Evolutionary conservation across 1,140 invertebrate genomes (phyloP), one percentile per base, ranked within the genome.

Genomic region (Ceratina japonica): DNA sequence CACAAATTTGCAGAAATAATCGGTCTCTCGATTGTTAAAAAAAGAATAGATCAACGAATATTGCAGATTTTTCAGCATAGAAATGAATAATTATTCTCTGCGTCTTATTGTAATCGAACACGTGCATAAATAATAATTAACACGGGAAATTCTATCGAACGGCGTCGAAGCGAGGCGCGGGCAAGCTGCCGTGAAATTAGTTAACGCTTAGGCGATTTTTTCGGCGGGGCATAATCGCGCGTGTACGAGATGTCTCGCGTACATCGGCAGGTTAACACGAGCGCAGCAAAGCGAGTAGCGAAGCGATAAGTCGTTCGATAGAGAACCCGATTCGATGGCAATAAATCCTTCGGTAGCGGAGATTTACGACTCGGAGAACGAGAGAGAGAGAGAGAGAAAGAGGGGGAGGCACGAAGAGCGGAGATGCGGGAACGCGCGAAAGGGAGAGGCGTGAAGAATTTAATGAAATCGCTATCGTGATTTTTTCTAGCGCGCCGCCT

Each of bases 271-370:
- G 58, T 84, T 44, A 44, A 44, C 37, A 82, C n/a, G 61, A 62
- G 73, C 56, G 49, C 63, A 56, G 58, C 71, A 71, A 79, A 59
- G 58, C 77, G 73, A 72, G 58, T 74, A 70, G 83, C 70, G 83
- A 62, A 80, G 83, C 84, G 86, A 87, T 84, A 89, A 89, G 86
- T 87, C 70, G 76, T 62, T 52, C 24, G 86, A 89, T 84, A 79
- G 84, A 84, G 88, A 88, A 83, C 66, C 75, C 80, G 83, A 87
- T 89, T 88, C 86, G 69, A 83, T 63, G 86, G 80, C 82, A 83
- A 80, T 91, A 86, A 89, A 89, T 90, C 89, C 85, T 72, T 63
- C 84, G 78, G 83, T 89, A 84, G 88, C 84, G 79, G 37, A 85
- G 89, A 91, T 89, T 90, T 89, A 86, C 81, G 81, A 84, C 81